Base-by-base conservation (phyloP, 2,113 vertebrate genomes). In the Chlorodrepanis virens region DNA sequence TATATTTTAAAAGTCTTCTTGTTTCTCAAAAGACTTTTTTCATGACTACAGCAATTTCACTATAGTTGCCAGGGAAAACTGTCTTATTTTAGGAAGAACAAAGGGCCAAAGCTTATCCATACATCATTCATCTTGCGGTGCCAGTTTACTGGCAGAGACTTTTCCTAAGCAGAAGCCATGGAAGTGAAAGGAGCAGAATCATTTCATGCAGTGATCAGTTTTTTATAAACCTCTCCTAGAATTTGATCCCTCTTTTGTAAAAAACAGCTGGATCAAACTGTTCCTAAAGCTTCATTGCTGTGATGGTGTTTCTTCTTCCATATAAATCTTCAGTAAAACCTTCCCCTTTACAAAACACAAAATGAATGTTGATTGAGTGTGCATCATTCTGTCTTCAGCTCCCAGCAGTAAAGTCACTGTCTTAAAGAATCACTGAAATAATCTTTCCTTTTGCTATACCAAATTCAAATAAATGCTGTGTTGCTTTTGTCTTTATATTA, bases 241-340 rank as follows among this genome's bases (percentile, higher is more conserved):
- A 93, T 92, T 27, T 83, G 75, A 96, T 89, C 91, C 70, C 65
- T 89, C 56, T 72, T 91, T 87, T 84, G 72, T 89, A 72, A 89
- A 49, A 64, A 89, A 71, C 40, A 70, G 52, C 37, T 83, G 54
- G 75, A 96, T 90, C 67, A 95, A 85, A 79, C 82, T 70, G 40
- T 94, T 94, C 69, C 65, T 83, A 72, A 94, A 96, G 72, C 65
- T 91, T 72, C 64, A 57, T 71, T 90, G 61, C 49, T 87, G 2
- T 20, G 7, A 12, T 59, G 39, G 19, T 40, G 23, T 40, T 83
- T 90, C 88, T 90, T 53, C 67, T 79, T 89, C 54, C 50, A 19
- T 74, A 25, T 77, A 85, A 90, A 93, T 86, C 75, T 95, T 83
- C 71, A 74, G 71, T 80, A 92, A 96, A 96, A 95, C 47, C 75